Evolutionary conservation across 2,888 invertebrate species (phyloP).

Genomic region (Meandrusa payeni): DNA sequence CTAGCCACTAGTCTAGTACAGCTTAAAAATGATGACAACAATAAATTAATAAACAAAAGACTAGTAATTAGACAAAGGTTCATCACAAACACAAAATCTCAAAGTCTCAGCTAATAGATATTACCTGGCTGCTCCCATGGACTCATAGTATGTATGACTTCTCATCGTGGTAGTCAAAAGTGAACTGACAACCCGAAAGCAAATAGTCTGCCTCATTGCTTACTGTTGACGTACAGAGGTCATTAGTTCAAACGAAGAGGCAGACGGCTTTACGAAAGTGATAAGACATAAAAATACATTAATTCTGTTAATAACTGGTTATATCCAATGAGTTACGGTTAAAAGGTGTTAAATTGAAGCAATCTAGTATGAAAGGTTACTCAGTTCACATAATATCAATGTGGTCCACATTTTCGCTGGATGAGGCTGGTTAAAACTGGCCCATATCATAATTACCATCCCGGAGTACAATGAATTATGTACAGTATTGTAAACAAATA

Average conservation of each 20-base stretch:
- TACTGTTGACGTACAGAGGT: slow-evolving; percentile 75
- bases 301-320: slow-evolving; percentile 30
- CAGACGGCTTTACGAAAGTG: slow-evolving; percentile 25
- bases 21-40: no score
- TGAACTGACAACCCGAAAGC: slow-evolving; percentile 66
- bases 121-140: slow-evolving; percentile 76
- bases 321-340: slow-evolving; percentile 33
- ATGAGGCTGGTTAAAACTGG: slow-evolving; percentile 29
- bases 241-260: slow-evolving; percentile 58
- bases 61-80: no score
- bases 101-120: slow-evolving; percentile 32
- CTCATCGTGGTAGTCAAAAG: slow-evolving; percentile 73
- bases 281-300: slow-evolving; percentile 25
- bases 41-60: no score
- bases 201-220: slow-evolving; percentile 74
- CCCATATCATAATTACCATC: background rate
- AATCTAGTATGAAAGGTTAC: slow-evolving; percentile 34
- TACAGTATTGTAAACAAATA: no score
- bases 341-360: slow-evolving; percentile 26
- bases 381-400: slow-evolving; percentile 41
- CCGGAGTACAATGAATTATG: no score
- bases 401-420: slow-evolving; percentile 26
- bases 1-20: no score
- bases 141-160: slow-evolving; percentile 74
- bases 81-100: slow-evolving; percentile 26